Evolutionary conservation across 1,140 invertebrate species (phyloP), one percentile per base, ranked within the genome.

Genomic region (Acromyrmex echinatior): DNA sequence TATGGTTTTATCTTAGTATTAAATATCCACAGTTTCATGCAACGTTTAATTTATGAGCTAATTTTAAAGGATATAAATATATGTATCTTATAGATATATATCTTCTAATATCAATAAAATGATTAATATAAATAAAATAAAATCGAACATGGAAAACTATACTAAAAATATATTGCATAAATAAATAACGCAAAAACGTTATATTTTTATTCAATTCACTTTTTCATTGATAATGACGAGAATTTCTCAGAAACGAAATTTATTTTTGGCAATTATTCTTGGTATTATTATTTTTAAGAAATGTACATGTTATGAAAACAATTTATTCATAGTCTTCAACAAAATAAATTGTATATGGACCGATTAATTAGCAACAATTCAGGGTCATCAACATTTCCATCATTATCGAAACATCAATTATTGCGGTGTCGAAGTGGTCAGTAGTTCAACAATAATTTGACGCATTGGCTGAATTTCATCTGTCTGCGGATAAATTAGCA

Each of bases 321-420:
- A 68, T 56, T 39, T 25, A 25, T 68, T 79, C 6, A 2, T 78
- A 12, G 7, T 70, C 4, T 70, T 3, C n/a, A 71, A 68, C 21
- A 2, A 82, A 31, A 56, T 28, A 14, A 81, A n/a, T 12, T n/a
- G 45, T 28, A 28, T 51, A 12, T 10, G 0, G 14, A 6, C 39
- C n/a, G 21, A 82, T 74, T 49, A 28, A 82, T 76, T 49, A 25
- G 25, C 25, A 25, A 18, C 7, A 62, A 84, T 84, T 84, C 39
- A 62, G 25, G 14, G 9, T 25, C 35, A 18, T 73, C 63, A 60
- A 74, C 14, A 63, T 39, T 84, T 84, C 56, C 70, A 25, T 74
- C 70, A 74, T 84, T 74, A 74, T 84, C 28, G 39, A 74, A 84
- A 84, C 39, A 49, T 84, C 39, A 60, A 84, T 84, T 71, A 62